Base-by-base conservation (phyloP, 64 coral and sea anemone species). In the Catalaphyllia jardinei region DNA sequence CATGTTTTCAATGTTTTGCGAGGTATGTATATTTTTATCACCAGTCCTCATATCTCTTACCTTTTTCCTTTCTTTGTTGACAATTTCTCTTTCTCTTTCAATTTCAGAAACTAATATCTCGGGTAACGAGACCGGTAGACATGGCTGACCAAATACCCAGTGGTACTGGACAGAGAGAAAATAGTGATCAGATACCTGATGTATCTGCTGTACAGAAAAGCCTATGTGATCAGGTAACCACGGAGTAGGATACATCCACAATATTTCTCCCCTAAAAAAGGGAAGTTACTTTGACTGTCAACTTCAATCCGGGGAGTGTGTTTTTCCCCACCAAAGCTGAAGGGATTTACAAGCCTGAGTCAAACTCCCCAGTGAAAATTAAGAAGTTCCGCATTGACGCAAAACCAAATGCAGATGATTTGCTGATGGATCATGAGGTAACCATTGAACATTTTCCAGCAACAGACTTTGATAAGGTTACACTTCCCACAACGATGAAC, bases 1-100 rank as follows among this genome's bases (percentile, higher is more conserved):
- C 72, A 74, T 74, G 72, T 74, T 74, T 74, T 0, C 72, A 74
- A 29, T 74, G 72, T 74, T 74, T 74, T 74, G 72, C 72, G 29
- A 74, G 72, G 72, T 74, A 74, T 74, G 72, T 74, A 74, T 74
- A 74, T 74, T 35, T 74, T 74, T 74, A 33, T 74, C 72, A 74
- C 72, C 72, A 74, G 72, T 74, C 31, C 72, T 74, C 72, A 74
- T 74, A 74, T 74, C 31, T 74, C 72, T 74, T 74, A 38, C 72
- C 72, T 74, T 74, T 74, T 31, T 74, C 72, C 72, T 74, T 74
- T 74, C 29, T 29, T 74, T 74, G 8, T 74, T 74, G 72, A 74
- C 72, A 74, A 74, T 74, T 31, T 74, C 72, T 74, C 72, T 74
- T 74, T 74, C 72, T 74, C 72, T 74, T 74, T 31, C 72, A 74